Conservation (phyloP, 2,113 vertebrate species). For the Gorsachius goisagi region DNA sequence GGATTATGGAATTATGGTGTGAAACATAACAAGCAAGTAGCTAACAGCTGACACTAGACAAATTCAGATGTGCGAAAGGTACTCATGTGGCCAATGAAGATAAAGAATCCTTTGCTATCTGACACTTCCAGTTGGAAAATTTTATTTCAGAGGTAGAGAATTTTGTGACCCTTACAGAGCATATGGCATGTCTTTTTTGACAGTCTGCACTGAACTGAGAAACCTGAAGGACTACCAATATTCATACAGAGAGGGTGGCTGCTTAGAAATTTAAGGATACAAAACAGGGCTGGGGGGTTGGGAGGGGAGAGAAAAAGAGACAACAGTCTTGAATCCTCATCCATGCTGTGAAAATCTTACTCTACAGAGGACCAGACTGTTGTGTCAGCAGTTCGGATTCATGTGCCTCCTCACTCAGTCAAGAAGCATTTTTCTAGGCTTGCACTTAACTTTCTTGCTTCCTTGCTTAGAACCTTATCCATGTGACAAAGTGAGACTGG, state of each 20-base stretch:
- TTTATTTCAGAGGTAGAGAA: slow-evolving; percentile 3
- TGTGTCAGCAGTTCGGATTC: background rate
- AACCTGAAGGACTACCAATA: background rate
- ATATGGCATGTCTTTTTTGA: background rate
- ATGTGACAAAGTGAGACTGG: background rate
- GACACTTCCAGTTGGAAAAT: slow-evolving; percentile 28
- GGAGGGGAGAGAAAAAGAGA: background rate
- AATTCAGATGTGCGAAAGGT: slow-evolving; percentile 32
- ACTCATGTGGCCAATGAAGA: slow-evolving; percentile 10
- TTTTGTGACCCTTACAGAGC: background rate
- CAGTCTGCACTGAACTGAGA: background rate
- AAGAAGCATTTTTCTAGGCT: background rate
- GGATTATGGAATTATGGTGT: slow-evolving; percentile 38
- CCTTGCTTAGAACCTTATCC: background rate
- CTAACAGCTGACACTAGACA: slow-evolving; percentile 16
- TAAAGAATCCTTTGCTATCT: slow-evolving; percentile 45
- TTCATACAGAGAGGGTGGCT: background rate
- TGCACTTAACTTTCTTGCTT: background rate
- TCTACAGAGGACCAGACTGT: background rate
- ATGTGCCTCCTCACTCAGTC: background rate
- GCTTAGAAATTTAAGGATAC: background rate
- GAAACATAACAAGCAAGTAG: background rate
- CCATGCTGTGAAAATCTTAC: background rate
- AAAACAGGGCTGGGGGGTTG: accelerated
- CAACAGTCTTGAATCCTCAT: background rate